Conservation (phyloP, 2,113 vertebrate species). For the Odontophorus gujanensis region DNA sequence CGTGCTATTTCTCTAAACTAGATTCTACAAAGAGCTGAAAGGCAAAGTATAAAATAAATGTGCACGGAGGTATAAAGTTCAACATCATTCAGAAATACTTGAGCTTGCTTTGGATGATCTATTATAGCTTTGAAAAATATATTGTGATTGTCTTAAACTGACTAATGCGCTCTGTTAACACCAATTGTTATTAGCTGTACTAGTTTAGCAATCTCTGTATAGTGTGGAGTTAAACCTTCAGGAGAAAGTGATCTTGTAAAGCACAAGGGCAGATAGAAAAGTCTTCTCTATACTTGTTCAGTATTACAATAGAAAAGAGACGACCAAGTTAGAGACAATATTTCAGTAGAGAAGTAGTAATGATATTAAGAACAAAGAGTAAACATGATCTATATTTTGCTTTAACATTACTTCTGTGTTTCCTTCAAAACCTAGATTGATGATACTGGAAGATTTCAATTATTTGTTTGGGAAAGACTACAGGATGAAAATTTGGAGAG, state of each 20-base stretch:
- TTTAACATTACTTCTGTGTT: not conserved
- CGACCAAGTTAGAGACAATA: not conserved
- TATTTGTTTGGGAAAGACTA: conserved; percentile 72
- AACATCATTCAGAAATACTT: not conserved
- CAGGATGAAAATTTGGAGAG: conserved; percentile 50
- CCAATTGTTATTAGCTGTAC: not conserved
- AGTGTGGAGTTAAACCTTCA: not conserved
- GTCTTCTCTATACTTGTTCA: not conserved
- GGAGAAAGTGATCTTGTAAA: not conserved
- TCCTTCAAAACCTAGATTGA: conserved; percentile 80
- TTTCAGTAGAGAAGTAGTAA: not conserved
- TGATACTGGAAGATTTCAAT: conserved; percentile 74
- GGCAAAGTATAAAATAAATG: not conserved
- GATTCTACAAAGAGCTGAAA: not conserved
- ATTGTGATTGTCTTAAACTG: not conserved
- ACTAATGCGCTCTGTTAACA: not conserved
- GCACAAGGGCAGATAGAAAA: not conserved
- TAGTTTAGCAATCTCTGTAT: not conserved
- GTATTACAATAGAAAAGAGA: not conserved
- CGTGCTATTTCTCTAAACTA: not conserved
- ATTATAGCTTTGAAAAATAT: no score
- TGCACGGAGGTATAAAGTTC: not conserved
- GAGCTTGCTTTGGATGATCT: not conserved
- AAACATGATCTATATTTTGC: not conserved
- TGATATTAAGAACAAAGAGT: not conserved